Evolutionary conservation across 2,888 invertebrate genomes (phyloP).

Genomic region (Ernsta delagoae): DNA sequence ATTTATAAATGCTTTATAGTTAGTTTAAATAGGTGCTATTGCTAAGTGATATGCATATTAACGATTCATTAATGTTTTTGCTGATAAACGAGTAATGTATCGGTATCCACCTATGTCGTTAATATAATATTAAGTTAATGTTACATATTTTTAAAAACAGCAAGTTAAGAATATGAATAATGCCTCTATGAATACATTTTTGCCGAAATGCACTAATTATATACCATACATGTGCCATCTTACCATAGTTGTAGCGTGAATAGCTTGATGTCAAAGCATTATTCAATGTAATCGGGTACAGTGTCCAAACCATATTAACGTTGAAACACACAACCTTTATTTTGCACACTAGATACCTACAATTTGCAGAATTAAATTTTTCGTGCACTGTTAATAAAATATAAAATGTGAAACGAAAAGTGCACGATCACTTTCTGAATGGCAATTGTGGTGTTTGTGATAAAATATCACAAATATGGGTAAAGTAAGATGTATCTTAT

Average conservation of each 20-base stretch:
- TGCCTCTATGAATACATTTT: too few relatives aligned
- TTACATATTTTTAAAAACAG: too few relatives aligned
- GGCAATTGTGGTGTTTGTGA: constrained; percentile 2
- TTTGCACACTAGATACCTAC: background rate
- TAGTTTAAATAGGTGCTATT: too few relatives aligned
- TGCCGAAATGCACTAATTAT: too few relatives aligned
- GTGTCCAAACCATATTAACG: constrained; percentile 36
- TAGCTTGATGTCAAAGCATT: constrained; percentile 8
- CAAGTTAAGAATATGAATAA: too few relatives aligned
- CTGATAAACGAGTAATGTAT: too few relatives aligned
- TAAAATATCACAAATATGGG: background rate
- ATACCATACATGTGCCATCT: background rate
- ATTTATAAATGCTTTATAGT: background rate
- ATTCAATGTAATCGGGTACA: constrained; percentile 30
- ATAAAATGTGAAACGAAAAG: background rate
- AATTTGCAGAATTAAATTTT: background rate
- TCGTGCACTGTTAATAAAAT: background rate
- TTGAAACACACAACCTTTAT: background rate
- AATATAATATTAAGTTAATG: too few relatives aligned
- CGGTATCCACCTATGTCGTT: too few relatives aligned
- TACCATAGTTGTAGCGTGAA: constrained; percentile 18
- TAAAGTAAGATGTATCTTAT: constrained; percentile 36
- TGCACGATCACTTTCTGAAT: constrained; percentile 3
- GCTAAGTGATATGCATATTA: too few relatives aligned
- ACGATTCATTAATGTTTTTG: too few relatives aligned